These are phyloP conservation scores for Psittacula echo DNA, from an alignment of 2,797 vertebrate genomes.

Conservation along the genomic window DNA sequence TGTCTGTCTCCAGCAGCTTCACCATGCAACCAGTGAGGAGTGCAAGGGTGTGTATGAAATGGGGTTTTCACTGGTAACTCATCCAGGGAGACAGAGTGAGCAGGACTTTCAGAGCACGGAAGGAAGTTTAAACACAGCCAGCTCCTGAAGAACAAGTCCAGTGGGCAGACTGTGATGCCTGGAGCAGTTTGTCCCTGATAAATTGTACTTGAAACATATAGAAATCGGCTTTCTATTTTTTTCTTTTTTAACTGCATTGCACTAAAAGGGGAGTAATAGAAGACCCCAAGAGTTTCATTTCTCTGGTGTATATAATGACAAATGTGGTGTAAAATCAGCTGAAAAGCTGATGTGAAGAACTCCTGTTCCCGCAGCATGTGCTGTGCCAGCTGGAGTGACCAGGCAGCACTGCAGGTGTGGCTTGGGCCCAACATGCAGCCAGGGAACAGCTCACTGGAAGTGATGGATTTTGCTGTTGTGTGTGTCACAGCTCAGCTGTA, in stretches of 20 bases:
- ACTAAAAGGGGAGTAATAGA: background rate
- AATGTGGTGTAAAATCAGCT: background rate
- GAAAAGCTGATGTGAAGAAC: background rate
- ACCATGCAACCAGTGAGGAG: fast-evolving
- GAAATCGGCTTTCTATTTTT: background rate
- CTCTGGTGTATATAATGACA: background rate
- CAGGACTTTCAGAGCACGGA: background rate
- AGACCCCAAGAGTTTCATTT: background rate
- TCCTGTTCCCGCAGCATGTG: background rate
- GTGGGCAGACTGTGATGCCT: background rate
- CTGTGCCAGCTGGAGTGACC: background rate
- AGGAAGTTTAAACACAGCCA: background rate
- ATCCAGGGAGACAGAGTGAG: background rate
- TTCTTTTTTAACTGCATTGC: conserved; percentile 12
- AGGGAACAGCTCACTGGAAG: background rate
- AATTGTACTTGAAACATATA: conserved; percentile 12
- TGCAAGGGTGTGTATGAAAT: too few species aligned
- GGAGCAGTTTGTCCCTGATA: background rate
- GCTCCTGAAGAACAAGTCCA: background rate
- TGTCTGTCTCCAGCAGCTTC: background rate
- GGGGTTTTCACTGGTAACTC: background rate
- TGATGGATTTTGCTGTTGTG: background rate
- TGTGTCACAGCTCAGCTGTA: background rate
- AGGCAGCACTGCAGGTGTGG: background rate
- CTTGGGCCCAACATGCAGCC: background rate